Conservation (phyloP, 2,797 vertebrate species). For the Oophaga sylvatica region DNA sequence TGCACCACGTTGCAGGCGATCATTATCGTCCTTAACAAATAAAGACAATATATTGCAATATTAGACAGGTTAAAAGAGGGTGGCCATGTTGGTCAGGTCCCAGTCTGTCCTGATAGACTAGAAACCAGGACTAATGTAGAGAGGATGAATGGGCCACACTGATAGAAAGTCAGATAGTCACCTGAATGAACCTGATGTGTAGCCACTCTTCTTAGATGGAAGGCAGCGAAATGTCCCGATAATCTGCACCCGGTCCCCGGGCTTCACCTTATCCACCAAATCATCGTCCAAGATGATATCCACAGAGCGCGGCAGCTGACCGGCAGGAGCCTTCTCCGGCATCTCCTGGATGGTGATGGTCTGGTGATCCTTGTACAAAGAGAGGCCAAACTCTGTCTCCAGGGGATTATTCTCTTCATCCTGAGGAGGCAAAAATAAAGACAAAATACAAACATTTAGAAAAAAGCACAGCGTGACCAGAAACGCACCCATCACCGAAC, state of each 20-base stretch:
- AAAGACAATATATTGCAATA: background rate
- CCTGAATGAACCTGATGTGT: constrained; percentile 95
- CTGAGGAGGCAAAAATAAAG: constrained; percentile 67
- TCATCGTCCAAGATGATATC: constrained; percentile 95
- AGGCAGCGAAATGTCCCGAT: constrained; percentile 94
- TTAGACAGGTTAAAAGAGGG: background rate
- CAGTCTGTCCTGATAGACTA: too few relatives aligned
- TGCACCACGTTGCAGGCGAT: constrained; percentile 92
- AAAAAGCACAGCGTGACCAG: background rate
- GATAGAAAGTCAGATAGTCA: constrained; percentile 63
- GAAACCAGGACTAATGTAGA: too few relatives aligned
- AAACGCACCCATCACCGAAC: background rate
- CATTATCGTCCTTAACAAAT: constrained; percentile 85
- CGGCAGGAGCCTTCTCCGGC: constrained; percentile 96
- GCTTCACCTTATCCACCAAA: constrained; percentile 90
- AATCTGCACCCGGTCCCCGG: constrained; percentile 91
- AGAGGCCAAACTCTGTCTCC: constrained; percentile 95
- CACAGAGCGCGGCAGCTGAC: constrained; percentile 94
- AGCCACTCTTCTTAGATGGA: constrained; percentile 92
- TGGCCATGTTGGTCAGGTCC: background rate
- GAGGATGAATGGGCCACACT: background rate
- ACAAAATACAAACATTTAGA: too few relatives aligned
- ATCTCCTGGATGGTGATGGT: constrained; percentile 97
- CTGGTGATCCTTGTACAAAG: constrained; percentile 95
- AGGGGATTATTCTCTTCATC: constrained; percentile 97